Evolutionary conservation across 1,140 invertebrate species (phyloP).

Genomic region (Anthonomus grandis): DNA sequence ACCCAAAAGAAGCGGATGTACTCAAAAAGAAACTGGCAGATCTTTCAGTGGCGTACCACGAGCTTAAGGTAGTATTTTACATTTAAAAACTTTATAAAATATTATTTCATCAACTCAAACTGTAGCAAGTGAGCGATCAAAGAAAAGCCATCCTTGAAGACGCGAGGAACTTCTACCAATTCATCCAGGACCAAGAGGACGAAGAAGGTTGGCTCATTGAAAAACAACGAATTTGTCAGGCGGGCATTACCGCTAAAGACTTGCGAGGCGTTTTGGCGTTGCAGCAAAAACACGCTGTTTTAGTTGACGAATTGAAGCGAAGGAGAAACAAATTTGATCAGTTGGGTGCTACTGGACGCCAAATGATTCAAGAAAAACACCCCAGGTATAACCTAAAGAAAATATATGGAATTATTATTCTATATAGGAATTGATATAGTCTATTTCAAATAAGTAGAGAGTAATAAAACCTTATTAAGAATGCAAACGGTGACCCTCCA

Average conservation of each 20-base stretch:
- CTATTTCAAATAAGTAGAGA: too few species aligned
- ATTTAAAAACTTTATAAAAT: background rate
- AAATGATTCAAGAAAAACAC: slow-evolving; percentile 73
- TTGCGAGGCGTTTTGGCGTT: slow-evolving; percentile 83
- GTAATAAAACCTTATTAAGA: too few species aligned
- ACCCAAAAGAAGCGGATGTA: slow-evolving; percentile 41
- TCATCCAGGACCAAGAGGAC: slow-evolving; percentile 84
- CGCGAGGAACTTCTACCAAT: slow-evolving; percentile 90
- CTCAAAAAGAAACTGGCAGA: slow-evolving; percentile 40
- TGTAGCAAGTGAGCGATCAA: slow-evolving; percentile 58
- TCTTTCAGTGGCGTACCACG: slow-evolving; percentile 37
- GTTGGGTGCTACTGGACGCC: slow-evolving; percentile 65
- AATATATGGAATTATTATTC: too few species aligned
- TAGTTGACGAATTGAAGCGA: slow-evolving; percentile 90
- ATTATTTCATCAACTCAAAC: slow-evolving; percentile 6
- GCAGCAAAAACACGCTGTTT: slow-evolving; percentile 91
- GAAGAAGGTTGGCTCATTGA: slow-evolving; percentile 91
- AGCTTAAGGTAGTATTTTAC: slow-evolving; percentile 33
- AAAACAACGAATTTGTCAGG: slow-evolving; percentile 86
- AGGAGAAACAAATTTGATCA: slow-evolving; percentile 76
- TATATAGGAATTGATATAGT: too few species aligned
- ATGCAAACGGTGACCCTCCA: too few species aligned
- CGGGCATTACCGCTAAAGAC: slow-evolving; percentile 91
- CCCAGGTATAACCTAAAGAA: too few species aligned
- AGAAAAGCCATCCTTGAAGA: slow-evolving; percentile 83